These are phyloP conservation scores for Orius insidiosus DNA, from an alignment of 1,140 invertebrate species.

Conservation along the genomic window DNA sequence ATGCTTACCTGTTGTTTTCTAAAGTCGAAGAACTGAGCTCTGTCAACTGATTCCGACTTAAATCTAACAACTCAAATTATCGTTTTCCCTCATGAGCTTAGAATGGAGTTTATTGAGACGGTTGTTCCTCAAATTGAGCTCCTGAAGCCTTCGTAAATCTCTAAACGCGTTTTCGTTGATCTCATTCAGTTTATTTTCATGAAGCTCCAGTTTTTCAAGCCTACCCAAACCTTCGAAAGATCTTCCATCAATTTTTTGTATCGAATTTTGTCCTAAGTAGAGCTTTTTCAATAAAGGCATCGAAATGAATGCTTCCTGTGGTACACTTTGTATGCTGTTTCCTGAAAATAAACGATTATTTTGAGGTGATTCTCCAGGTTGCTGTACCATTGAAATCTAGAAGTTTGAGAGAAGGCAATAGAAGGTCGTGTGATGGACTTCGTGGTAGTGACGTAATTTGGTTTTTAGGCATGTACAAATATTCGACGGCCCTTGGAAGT, in stretches of 20 bases:
- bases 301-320: constrained; percentile 42
- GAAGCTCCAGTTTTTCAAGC: constrained; percentile 56
- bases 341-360: constrained; percentile 20
- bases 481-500: constrained; percentile 55
- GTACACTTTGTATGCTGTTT: constrained; percentile 55
- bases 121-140: constrained; percentile 55
- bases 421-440: constrained; percentile 41
- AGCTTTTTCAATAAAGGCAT: constrained; percentile 51
- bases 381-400: constrained; percentile 54
- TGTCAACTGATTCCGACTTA: constrained; percentile 58
- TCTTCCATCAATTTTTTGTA: constrained; percentile 43
- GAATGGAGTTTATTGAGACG: constrained; percentile 49
- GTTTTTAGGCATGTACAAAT: constrained; percentile 56
- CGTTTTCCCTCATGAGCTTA: constrained; percentile 45
- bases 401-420: constrained; percentile 47
- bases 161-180: constrained; percentile 47
- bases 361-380: no score
- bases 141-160: constrained; percentile 38
- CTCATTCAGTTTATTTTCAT: constrained; percentile 50
- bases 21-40: constrained; percentile 46
- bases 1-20: constrained; percentile 34
- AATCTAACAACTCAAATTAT: constrained; percentile 44
- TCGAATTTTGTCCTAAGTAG: constrained; percentile 56
- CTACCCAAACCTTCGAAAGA: constrained; percentile 48
- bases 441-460: constrained; percentile 45